Base-by-base conservation (phyloP, 2,797 vertebrate genomes). In the Anniella stebbinsi region DNA sequence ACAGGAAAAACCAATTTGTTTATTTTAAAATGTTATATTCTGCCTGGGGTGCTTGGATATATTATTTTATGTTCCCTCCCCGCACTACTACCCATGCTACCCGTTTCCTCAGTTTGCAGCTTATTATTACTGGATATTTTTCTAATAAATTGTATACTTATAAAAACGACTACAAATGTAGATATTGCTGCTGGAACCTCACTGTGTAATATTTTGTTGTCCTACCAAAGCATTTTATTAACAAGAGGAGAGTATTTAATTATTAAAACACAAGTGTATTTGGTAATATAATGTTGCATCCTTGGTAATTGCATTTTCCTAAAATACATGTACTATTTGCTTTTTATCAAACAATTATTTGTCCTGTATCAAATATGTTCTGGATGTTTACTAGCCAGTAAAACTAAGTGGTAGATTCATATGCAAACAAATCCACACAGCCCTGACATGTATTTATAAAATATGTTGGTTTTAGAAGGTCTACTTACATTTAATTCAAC, bases 291-390 rank as follows among this genome's bases (percentile, higher is more conserved):
- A 33, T 78, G 23, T 11, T 91, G 0, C 84, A 93, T 86, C 48
- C 88, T 45, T 5, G 90, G 63, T 92, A 92, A 88, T 30, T 93
- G 60, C 45, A 89, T 41, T 51, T 88, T 48, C 51, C 86, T 76
- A 89, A 85, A 76, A 36, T 36, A 80, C 45, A 30, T 67, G 15
- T 77, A 70, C 7, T 77, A 41, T 2, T 93, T 80, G 41, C 0
- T 92, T 93, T 92, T 91, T 92, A 25, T 69, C 92, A 91, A n/a
- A 73, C 33, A 80, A 89, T 94, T 93, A 45, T 91, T 92, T 92
- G 3, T 91, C 1, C 4, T 41, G 18, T 93, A 89, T 93, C 83
- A 93, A 96, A 88, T 88, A 80, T 85, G 15, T 87, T 17, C 75
- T 57, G 12, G 17, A 25, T 87, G 28, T 63, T 95, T 92, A 66